Evolutionary conservation across 2,113 vertebrate species (phyloP), one percentile per base, ranked within the genome.

Genomic region (Zosterops lateralis): DNA sequence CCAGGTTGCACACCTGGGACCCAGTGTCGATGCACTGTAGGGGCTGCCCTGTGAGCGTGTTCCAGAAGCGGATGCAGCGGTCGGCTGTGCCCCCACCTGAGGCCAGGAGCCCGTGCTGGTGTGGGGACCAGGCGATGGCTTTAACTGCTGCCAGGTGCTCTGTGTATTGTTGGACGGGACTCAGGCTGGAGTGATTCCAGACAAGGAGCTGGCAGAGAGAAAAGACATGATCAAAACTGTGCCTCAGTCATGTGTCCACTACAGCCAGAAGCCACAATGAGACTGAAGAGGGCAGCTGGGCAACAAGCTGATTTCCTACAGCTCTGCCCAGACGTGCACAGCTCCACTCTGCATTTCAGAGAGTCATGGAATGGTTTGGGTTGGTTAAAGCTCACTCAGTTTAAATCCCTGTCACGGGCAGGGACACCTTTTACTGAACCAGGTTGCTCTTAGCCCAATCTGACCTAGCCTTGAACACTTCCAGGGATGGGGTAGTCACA

Each of bases 41-140:
- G 1, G 99, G 99, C 96, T 99, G 99, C 66, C 99, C 99, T 0
- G 99, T 99, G 8, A 99, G 98, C 0, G 99, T 99, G 98, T 99
- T 99, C 99, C 99, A 99, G 97, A 99, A 99, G 92, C 99, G 99
- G 90, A 99, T 99, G 97, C 99, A 99, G 94, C 99, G 99, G 97
- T 99, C 99, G 0, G 99, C 99, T 0, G 99, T 99, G 58, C 99
- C 99, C 0, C 99, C 99, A 0, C 99, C 99, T 0, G 99, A 99
- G 2, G 99, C 99, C 45, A 99, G 97, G 60, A 99, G 98, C 22
- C 99, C 99, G 0, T 99, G 99, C 95, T 99, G 99, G 96, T 99
- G 99, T 0, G 99, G 99, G 20, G 99, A 99, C 99, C 99, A 99
- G 61, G 99, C 99, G 0, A 99, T 99, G 44, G 99, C 99, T 96